Evolutionary conservation across 2,797 vertebrate species (phyloP), one percentile per base, ranked within the genome.

Genomic region (Ctenosaura bakeri): DNA sequence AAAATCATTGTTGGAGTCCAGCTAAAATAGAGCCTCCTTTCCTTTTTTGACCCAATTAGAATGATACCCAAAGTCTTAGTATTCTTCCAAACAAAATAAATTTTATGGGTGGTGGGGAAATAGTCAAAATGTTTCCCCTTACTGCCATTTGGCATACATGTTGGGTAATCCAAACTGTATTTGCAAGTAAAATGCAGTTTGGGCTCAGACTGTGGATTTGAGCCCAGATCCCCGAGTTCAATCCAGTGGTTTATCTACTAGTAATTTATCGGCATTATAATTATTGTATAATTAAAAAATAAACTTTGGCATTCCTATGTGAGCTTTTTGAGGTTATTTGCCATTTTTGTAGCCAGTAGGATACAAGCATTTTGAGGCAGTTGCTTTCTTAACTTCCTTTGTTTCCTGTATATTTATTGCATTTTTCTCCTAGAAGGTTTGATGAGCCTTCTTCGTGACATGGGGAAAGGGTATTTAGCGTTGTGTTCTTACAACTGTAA

Each of bases 401-500:
- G 66, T 91, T 90, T 86, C 92, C 74, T 22, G 93, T 92, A 91
- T 92, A 90, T 93, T 97, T 96, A 96, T 92, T 96, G 90, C 94
- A 85, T 96, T 97, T 96, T 97, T 96, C 91, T 97, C 96, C 95
- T 92, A 98, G 98, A 98, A 97, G 98, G 98, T 95, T 97, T 98
- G 97, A 98, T 98, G 98, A 98, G 96, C 93, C 96, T 98, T 95
- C 98, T 99, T 91, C 96, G 99, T 96, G 99, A 99, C 91, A 98
- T 99, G 95, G 99, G 98, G 0, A 98, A 98, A 89, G 99, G 98
- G 87, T 99, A 99, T 95, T 97, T 98, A 95, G 98, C 99, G 26
- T 96, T 99, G 94, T 99, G 98, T 90, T 99, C 98, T 0, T 99
- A 99, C 96, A 99, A 98, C 98, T 99, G 99, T 95, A 99, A 98